These are phyloP conservation scores for Drosophila serrata DNA, from an alignment of 1,140 invertebrate species.

Conservation along the genomic window DNA sequence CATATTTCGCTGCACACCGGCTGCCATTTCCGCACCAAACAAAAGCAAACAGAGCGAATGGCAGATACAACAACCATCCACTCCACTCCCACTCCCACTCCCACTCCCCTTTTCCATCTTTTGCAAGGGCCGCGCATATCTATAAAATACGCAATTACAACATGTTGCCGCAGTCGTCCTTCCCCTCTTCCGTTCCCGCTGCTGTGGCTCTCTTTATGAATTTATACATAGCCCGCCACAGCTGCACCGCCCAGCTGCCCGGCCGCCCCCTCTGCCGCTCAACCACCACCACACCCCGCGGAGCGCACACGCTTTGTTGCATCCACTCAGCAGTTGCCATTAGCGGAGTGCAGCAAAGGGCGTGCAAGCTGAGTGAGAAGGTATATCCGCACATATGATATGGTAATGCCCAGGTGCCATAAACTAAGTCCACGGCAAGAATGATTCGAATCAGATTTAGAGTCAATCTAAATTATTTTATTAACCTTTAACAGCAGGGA, in stretches of 20 bases:
- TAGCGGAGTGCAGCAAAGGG: conserved; percentile 43
- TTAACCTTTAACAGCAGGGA: neutral
- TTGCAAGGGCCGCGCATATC: conserved; percentile 55
- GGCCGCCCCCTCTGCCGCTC: neutral
- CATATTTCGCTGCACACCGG: conserved; percentile 76
- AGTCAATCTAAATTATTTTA: neutral
- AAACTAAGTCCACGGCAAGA: conserved; percentile 3
- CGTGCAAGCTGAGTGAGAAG: conserved; percentile 12
- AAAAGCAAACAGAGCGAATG: conserved; percentile 67
- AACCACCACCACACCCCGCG: conserved; percentile 3
- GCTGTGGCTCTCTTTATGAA: conserved; percentile 67
- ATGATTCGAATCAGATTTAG: conserved; percentile 1
- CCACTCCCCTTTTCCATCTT: neutral
- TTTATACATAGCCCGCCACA: conserved; percentile 66
- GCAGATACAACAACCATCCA: conserved; percentile 47
- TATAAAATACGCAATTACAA: conserved; percentile 83
- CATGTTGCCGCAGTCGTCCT: conserved; percentile 73
- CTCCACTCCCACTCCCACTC: neutral
- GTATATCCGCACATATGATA: conserved; percentile 24
- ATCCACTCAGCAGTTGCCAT: conserved; percentile 79
- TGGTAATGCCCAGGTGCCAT: conserved; percentile 36
- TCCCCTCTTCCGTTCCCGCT: conserved; percentile 28
- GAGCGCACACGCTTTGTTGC: conserved; percentile 72
- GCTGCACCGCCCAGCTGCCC: conserved; percentile 14
- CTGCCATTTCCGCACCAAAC: conserved; percentile 79